phyloP scores from a whole-genome alignment of 2,888 invertebrate species.

The Vandiemenella viatica region DNA sequence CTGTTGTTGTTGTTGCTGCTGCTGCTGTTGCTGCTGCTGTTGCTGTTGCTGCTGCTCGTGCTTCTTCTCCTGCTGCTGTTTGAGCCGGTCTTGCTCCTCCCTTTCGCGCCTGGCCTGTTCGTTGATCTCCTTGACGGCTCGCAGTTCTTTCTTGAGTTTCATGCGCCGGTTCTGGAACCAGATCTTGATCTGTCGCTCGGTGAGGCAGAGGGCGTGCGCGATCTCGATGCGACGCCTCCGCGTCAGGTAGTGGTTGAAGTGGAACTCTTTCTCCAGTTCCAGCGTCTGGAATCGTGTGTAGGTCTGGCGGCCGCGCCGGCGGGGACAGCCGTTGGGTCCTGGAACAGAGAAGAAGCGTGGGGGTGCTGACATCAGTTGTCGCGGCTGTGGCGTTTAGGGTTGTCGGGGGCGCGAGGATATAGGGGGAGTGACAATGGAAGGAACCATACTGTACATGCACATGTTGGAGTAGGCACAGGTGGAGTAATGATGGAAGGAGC shows the following conservation, averaged over 20 bases:
- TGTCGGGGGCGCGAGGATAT: too few species aligned
- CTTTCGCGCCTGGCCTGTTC: constrained; percentile 84
- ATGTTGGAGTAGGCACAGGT: too few species aligned
- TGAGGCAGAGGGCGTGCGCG: constrained; percentile 87
- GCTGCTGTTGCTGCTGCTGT: constrained; percentile 54
- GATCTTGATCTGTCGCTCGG: constrained; percentile 92
- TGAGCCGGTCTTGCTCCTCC: constrained; percentile 82
- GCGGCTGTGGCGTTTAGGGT: too few species aligned
- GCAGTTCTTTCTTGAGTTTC: constrained; percentile 90
- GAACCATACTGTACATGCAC: too few species aligned
- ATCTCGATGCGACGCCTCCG: constrained; percentile 92
- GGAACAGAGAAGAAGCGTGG: constrained; percentile 25
- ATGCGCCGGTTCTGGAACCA: constrained; percentile 95
- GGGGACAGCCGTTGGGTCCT: constrained; percentile 92
- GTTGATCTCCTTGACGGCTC: constrained; percentile 89
- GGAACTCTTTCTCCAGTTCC: constrained; percentile 96
- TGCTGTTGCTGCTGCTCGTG: constrained; percentile 38
- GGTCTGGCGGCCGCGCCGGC: constrained; percentile 88
- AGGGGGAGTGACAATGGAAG: too few species aligned
- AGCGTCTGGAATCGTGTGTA: constrained; percentile 97
- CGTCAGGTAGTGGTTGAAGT: constrained; percentile 94
- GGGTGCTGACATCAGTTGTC: too few species aligned
- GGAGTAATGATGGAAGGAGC: too few species aligned
- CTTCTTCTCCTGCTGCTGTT: constrained; percentile 77
- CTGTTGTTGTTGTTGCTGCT: constrained; percentile 20